A percentile compares a stretch with the other conserved stretches of the same genome.
These are phyloP conservation scores for Protonibea diacanthus DNA, from an alignment of 2,797 vertebrate genomes.

Conservation along the genomic window DNA sequence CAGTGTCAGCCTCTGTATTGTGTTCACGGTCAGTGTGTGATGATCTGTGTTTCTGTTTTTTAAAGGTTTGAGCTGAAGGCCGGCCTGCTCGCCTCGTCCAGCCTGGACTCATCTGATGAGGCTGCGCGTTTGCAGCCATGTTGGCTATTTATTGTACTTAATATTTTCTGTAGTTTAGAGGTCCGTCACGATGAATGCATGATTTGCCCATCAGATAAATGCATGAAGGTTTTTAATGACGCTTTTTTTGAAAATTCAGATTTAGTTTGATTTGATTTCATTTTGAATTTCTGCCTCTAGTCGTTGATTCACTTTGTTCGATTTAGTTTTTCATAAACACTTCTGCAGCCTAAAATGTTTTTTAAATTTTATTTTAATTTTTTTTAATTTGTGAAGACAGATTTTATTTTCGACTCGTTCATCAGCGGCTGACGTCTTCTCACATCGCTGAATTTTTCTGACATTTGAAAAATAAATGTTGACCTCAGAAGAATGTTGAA, in stretches of 20 bases:
- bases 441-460: constrained; percentile 20
- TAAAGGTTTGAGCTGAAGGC: constrained; percentile 69
- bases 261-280: constrained; percentile 20
- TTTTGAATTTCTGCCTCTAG: no score
- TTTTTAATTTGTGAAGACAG: background rate
- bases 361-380: constrained; percentile 18
- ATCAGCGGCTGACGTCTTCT: no score
- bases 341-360: background rate
- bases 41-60: constrained; percentile 74
- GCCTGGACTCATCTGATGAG: constrained; percentile 83
- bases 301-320: no score
- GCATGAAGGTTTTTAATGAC: background rate
- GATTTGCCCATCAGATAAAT: constrained; percentile 8
- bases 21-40: constrained; percentile 62
- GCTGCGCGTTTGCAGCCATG: constrained; percentile 71
- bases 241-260: background rate
- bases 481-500: constrained; percentile 50
- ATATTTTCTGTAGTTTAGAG: constrained; percentile 50
- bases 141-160: constrained; percentile 74
- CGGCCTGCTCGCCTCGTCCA: constrained; percentile 81
- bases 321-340: constrained; percentile 24
- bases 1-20: constrained; percentile 58
- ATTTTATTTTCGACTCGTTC: no score
- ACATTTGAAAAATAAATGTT: constrained; percentile 57
- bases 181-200: constrained; percentile 26